These are phyloP conservation scores for Mythimna albipuncta DNA, from an alignment of 2,888 invertebrate genomes.

Conservation along the genomic window DNA sequence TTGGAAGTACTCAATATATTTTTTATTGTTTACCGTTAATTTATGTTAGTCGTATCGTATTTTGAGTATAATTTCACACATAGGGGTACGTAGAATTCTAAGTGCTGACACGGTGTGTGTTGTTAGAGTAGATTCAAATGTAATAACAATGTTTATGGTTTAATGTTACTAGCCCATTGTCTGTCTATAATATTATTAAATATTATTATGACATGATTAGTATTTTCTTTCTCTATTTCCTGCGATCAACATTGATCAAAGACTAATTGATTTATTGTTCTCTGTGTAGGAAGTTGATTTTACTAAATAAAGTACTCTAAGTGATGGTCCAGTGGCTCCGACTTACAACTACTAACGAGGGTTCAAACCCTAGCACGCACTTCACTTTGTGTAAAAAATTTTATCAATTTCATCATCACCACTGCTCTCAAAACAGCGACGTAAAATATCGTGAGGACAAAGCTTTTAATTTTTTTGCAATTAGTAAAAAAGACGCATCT, in stretches of 20 bases:
- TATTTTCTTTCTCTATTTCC: not conserved
- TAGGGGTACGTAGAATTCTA: constrained; percentile 41
- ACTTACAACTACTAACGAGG: too few species aligned
- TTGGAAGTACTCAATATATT: constrained; percentile 50
- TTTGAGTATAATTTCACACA: constrained; percentile 37
- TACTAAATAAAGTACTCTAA: too few species aligned
- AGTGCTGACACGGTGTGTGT: constrained; percentile 10
- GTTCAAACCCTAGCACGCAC: too few species aligned
- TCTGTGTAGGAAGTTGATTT: not conserved
- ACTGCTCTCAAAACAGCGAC: too few species aligned
- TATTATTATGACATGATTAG: not conserved
- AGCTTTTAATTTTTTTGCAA: too few species aligned
- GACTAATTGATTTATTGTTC: not conserved
- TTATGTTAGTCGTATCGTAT: constrained; percentile 42
- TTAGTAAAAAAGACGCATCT: too few species aligned
- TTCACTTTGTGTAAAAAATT: too few species aligned
- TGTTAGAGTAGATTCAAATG: constrained; percentile 12
- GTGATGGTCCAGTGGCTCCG: too few species aligned
- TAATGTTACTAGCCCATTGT: constrained; percentile 26
- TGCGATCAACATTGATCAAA: constrained; percentile 8
- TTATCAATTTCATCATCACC: too few species aligned
- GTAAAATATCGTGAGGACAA: too few species aligned
- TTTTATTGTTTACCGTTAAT: constrained; percentile 55
- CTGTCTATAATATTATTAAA: constrained; percentile 8
- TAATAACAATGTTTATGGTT: constrained; percentile 27